A percentile compares a stretch with the other conserved stretches of the same genome.
Evolutionary conservation across 2,888 invertebrate genomes (phyloP).

Genomic region (Campoplex nolae): DNA sequence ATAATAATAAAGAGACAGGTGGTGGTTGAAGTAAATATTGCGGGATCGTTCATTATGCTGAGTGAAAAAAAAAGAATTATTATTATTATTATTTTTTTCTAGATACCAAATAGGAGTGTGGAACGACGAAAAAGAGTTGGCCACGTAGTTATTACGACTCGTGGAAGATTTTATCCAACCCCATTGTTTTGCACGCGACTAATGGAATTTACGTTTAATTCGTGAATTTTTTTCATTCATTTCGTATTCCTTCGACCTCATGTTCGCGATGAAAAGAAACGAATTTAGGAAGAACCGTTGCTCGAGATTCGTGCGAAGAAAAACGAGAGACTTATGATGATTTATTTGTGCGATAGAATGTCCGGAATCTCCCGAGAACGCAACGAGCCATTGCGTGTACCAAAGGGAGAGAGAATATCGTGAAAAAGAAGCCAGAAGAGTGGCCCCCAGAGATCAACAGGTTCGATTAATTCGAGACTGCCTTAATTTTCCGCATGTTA

Average conservation of each 20-base stretch:
- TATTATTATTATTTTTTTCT: not conserved
- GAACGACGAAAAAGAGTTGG: conserved; percentile 1
- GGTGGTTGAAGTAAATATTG: conserved; percentile 20
- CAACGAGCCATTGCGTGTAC: conserved; percentile 19
- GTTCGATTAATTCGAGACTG: not conserved
- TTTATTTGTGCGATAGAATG: conserved; percentile 10
- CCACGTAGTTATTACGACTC: not conserved
- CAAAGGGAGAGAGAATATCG: not conserved
- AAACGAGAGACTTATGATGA: not conserved
- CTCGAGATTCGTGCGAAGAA: conserved; percentile 37
- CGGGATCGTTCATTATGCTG: conserved; percentile 29
- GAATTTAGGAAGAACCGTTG: conserved; percentile 17
- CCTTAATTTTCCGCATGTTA: not conserved
- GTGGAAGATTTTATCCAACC: conserved; percentile 46
- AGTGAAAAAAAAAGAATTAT: conserved; percentile 17
- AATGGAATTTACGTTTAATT: conserved; percentile 37
- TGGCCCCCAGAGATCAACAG: not conserved
- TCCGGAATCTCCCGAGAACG: not conserved
- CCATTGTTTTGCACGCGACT: not conserved
- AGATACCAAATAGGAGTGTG: not conserved
- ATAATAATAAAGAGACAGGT: conserved; percentile 33
- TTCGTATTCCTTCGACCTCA: conserved; percentile 1
- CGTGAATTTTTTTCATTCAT: conserved; percentile 2
- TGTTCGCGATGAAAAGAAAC: not conserved
- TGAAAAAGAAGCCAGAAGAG: conserved; percentile 4